Evolutionary conservation across 2,797 vertebrate genomes (phyloP).

Genomic region (Pseudochirops cupreus): DNA sequence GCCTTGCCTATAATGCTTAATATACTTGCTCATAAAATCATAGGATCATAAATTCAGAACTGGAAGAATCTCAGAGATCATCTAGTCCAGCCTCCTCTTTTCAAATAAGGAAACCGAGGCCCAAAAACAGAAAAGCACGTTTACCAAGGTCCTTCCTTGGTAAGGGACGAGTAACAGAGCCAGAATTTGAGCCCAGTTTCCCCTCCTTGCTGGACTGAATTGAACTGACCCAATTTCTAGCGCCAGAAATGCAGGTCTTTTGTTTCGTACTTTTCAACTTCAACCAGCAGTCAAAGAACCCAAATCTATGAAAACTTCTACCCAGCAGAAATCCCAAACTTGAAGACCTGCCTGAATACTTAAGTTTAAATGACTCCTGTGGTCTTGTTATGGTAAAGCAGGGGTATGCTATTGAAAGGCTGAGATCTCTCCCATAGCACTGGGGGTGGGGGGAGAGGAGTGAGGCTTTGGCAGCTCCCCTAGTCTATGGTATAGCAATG

Average conservation of each 20-base stretch:
- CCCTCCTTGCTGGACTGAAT: background rate
- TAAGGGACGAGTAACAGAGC: background rate
- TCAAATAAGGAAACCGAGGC: background rate
- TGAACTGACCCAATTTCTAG: conserved; percentile 9
- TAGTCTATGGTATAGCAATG: conserved; percentile 68
- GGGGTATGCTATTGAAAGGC: conserved; percentile 59
- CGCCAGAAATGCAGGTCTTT: conserved; percentile 24
- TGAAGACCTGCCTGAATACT: conserved; percentile 24
- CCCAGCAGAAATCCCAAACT: conserved; percentile 12
- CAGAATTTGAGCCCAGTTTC: background rate
- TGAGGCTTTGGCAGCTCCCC: conserved; percentile 72
- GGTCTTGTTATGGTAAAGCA: conserved; percentile 59
- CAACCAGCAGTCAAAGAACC: conserved; percentile 22
- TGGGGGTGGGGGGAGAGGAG: conserved; percentile 18
- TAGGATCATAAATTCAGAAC: background rate
- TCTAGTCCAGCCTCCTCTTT: background rate
- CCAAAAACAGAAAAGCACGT: background rate
- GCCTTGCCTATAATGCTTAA: background rate
- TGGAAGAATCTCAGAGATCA: background rate
- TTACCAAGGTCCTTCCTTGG: background rate
- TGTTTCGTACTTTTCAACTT: conserved; percentile 31
- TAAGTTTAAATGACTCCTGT: conserved; percentile 53
- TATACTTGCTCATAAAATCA: background rate
- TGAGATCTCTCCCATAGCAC: conserved; percentile 30
- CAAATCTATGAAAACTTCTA: conserved; percentile 7